Conservation (phyloP, 2,113 vertebrate genomes). For the Muntiacus muntjak region DNA sequence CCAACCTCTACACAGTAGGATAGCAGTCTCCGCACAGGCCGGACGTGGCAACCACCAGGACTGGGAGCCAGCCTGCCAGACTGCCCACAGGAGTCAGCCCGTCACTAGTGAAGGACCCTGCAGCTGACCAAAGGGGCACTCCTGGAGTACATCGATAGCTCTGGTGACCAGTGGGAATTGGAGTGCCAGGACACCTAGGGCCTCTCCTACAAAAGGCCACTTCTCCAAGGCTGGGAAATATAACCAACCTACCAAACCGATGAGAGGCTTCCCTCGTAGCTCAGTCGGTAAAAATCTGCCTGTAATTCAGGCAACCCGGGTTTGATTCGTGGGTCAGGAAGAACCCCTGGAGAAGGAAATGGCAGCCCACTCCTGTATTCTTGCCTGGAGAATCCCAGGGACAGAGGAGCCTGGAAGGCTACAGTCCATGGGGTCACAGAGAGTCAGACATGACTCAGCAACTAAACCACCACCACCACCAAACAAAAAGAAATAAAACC, state of each 20-base stretch:
- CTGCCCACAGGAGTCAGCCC: background rate
- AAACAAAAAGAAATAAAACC: background rate
- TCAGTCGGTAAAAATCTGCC: background rate
- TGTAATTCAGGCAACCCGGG: rapidly evolving
- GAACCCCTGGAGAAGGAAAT: background rate
- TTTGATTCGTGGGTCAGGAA: rapidly evolving
- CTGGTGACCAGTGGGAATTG: background rate
- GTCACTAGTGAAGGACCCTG: background rate
- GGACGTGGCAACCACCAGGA: background rate
- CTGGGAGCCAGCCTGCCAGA: background rate
- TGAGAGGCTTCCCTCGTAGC: background rate
- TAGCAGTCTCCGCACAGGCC: background rate
- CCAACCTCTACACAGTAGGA: background rate
- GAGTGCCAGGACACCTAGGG: background rate
- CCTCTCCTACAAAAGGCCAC: background rate
- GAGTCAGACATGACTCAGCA: background rate
- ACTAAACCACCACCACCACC: background rate
- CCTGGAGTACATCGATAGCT: background rate
- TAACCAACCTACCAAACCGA: background rate
- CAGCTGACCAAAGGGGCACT: background rate
- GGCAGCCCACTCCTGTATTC: background rate
- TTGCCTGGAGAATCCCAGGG: background rate
- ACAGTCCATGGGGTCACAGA: background rate
- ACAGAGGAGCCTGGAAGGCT: background rate
- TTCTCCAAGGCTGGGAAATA: background rate